These are phyloP conservation scores for Pipistrellus pygmaeus DNA, from an alignment of 2,797 vertebrate species.

Conservation along the genomic window DNA sequence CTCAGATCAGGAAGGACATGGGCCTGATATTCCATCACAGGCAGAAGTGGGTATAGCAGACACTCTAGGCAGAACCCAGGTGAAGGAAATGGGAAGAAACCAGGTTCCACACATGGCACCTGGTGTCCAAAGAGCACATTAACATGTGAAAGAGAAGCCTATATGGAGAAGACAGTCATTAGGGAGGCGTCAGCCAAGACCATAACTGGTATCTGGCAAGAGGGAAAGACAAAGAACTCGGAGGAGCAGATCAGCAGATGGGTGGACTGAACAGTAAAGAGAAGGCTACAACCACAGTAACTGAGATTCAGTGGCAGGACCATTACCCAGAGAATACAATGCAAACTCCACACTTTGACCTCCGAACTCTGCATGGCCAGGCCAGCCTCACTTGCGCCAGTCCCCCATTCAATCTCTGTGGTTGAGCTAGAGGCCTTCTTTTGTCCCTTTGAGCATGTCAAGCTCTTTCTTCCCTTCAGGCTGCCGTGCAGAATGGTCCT, in stretches of 20 bases:
- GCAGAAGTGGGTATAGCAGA: not conserved
- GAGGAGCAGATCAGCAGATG: not conserved
- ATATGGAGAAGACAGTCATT: not conserved
- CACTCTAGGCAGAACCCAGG: not conserved
- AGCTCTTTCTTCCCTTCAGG: not conserved
- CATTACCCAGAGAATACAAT: not conserved
- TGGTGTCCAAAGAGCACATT: not conserved
- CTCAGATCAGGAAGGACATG: not conserved
- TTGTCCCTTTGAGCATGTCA: not conserved
- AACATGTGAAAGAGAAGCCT: not conserved
- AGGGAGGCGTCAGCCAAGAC: not conserved
- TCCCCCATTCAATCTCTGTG: not conserved
- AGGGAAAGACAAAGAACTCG: not conserved
- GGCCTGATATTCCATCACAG: too few relatives aligned
- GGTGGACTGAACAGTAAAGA: not conserved
- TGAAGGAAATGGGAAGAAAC: not conserved
- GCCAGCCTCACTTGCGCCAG: not conserved
- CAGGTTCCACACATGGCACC: not conserved
- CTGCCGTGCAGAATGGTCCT: not conserved
- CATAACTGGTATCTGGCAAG: not conserved
- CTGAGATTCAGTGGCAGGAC: not conserved
- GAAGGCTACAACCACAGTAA: not conserved
- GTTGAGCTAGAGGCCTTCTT: not conserved
- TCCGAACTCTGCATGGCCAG: not conserved
- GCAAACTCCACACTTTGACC: not conserved